Evolutionary conservation across 2,113 vertebrate species (phyloP), one percentile per base, ranked within the genome.

Genomic region (Phocoena phocoena): DNA sequence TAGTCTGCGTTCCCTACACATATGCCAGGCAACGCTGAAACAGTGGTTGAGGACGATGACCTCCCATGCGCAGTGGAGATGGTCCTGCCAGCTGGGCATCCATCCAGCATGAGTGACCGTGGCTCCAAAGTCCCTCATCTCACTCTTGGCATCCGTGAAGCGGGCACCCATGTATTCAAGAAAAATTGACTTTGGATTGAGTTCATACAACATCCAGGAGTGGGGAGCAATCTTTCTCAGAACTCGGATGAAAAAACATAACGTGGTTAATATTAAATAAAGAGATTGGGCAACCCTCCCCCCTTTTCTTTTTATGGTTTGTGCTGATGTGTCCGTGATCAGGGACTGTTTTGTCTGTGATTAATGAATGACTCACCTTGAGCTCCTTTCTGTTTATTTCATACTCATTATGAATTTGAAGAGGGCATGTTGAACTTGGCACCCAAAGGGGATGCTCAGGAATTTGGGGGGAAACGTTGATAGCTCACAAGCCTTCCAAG

Each of bases 381-480:
- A 97, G 98, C 95, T 92, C 97, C 97, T 97, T 98, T 98, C 98
- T 98, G 99, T 98, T 98, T 99, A 99, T 98, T 99, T 98, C 99
- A 98, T 98, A 98, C 96, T 98, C 97, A 90, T 97, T 99, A 99
- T 99, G 98, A 98, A 99, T 99, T 98, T 98, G 98, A 97, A 98
- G 98, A 98, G 98, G 98, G 98, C 98, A 33, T 76, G 85, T 77
- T 2, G 21, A 71, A 93, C 95, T 86, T 98, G 93, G 83, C 98
- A 98, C 97, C 96, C 96, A 97, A 96, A 96, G 97, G 97, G 94
- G 98, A 88, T 81, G 36, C 70, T 92, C 89, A 36, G 80, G 82
- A 96, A 97, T 92, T 96, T 90, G 47, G 38, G 58, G 3, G 3
- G 13, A 50, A 76, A 11, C 71, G 47, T 58, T 79, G 60, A 41